A percentile compares a stretch with the other conserved stretches of the same genome.
Evolutionary conservation across 2,113 vertebrate species (phyloP).

Genomic region (Rhynchopsitta pachyrhyncha): DNA sequence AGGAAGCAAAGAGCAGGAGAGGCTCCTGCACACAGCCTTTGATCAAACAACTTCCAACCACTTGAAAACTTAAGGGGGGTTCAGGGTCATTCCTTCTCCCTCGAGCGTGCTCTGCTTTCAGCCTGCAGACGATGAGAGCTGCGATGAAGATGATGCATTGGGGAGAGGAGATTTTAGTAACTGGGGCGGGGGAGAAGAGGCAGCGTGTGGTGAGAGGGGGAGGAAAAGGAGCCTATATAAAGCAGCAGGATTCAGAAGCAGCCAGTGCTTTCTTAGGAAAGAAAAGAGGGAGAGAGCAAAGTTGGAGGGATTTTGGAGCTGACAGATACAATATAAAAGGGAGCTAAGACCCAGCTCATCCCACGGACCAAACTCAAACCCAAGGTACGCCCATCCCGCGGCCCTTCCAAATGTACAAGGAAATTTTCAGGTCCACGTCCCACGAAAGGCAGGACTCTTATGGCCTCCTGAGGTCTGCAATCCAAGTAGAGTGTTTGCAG

Average conservation of each 20-base stretch:
- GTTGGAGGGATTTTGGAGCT: neutral
- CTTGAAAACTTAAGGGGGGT: neutral
- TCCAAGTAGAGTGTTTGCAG: neutral
- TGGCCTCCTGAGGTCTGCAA: neutral
- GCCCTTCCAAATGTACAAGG: accelerated
- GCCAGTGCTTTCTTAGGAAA: neutral
- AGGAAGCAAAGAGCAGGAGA: neutral
- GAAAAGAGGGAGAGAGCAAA: neutral
- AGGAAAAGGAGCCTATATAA: constrained; percentile 35
- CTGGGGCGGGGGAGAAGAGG: constrained; percentile 21
- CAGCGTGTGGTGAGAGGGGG: constrained; percentile 7
- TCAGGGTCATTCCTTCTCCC: neutral
- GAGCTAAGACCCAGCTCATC: neutral
- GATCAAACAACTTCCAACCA: neutral
- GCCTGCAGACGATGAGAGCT: neutral
- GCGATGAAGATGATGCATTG: neutral
- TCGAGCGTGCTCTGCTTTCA: neutral
- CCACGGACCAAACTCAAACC: neutral
- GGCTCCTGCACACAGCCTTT: neutral
- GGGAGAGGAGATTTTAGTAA: constrained; percentile 37
- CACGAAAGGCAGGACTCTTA: neutral
- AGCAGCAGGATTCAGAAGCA: constrained; percentile 13
- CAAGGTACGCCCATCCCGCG: neutral
- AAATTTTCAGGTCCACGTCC: neutral
- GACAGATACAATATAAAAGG: neutral